A percentile compares a stretch with the other conserved stretches of the same genome.
Conservation (phyloP, 53 echinoderm and acorn worm species). For the Echinarachnius parma region DNA sequence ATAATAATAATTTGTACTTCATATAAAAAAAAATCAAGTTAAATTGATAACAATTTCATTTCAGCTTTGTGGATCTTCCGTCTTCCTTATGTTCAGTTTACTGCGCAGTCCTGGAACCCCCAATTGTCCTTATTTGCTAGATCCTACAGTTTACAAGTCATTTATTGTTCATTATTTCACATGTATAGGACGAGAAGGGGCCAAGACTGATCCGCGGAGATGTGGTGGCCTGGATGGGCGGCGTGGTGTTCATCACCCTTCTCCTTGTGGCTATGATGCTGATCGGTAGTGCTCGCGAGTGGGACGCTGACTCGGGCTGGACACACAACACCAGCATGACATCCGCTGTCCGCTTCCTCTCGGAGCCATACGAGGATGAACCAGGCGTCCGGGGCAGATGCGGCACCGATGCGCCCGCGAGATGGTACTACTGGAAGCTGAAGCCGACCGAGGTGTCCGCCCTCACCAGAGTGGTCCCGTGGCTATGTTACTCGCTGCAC, state of each 20-base stretch:
- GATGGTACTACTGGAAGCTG: conserved; percentile 64
- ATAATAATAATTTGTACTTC: too few species aligned
- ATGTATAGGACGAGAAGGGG: too few species aligned
- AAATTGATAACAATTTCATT: too few species aligned
- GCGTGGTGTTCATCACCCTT: conserved; percentile 35
- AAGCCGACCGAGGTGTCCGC: conserved; percentile 25
- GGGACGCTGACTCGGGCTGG: conserved; percentile 56
- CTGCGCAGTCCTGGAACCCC: too few species aligned
- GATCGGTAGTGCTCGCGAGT: conserved; percentile 28
- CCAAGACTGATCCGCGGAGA: conserved; percentile 8
- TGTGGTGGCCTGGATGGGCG: conserved; percentile 38
- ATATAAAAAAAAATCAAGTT: too few species aligned
- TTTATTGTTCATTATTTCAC: too few species aligned
- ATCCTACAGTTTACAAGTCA: too few species aligned
- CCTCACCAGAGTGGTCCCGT: conserved; percentile 30
- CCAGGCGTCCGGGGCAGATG: conserved; percentile 26
- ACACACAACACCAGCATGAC: conserved; percentile 49
- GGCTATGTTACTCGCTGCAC: conserved; percentile 44
- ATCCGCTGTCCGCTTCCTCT: conserved; percentile 39
- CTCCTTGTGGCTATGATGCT: conserved; percentile 20
- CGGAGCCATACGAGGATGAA: conserved; percentile 36
- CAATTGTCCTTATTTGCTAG: too few species aligned
- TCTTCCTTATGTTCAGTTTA: too few species aligned
- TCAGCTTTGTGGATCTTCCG: too few species aligned
- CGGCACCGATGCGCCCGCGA: conserved; percentile 20